These are phyloP conservation scores for Mythimna albipuncta DNA, from an alignment of 2,888 invertebrate species.

Conservation along the genomic window DNA sequence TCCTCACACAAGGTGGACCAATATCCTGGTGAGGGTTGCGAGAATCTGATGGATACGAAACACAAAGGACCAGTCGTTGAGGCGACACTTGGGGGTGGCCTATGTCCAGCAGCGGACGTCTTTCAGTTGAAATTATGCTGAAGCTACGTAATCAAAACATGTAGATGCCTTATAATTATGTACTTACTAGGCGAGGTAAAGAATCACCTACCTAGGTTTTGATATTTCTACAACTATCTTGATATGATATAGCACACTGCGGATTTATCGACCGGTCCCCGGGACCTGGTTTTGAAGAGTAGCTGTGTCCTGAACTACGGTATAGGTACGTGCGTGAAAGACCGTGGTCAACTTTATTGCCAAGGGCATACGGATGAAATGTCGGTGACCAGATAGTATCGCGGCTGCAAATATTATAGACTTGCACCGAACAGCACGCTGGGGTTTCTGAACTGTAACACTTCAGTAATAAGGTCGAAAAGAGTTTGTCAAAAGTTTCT, in stretches of 20 bases:
- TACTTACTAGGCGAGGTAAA: not conserved
- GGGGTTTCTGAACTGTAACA: not conserved
- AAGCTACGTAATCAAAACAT: not conserved
- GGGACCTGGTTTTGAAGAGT: not conserved
- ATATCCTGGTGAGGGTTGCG: no score
- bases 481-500: not conserved
- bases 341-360: not conserved
- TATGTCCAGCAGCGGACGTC: no score
- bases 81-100: no score
- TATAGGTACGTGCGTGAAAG: not conserved
- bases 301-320: conserved; percentile 34
- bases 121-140: no score
- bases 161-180: not conserved
- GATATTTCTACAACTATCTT: not conserved
- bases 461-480: not conserved
- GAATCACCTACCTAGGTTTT: not conserved
- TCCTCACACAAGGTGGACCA: no score
- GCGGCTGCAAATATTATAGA: not conserved
- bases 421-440: not conserved
- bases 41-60: no score
- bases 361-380: not conserved
- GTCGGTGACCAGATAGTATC: no score
- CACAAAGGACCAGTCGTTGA: no score
- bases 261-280: conserved; percentile 21
- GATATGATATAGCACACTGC: conserved; percentile 28